Percentiles rank a stretch among this genome's conserved stretches.
Conservation (phyloP, 92 coral and sea anemone genomes). For the Porites lobata region DNA sequence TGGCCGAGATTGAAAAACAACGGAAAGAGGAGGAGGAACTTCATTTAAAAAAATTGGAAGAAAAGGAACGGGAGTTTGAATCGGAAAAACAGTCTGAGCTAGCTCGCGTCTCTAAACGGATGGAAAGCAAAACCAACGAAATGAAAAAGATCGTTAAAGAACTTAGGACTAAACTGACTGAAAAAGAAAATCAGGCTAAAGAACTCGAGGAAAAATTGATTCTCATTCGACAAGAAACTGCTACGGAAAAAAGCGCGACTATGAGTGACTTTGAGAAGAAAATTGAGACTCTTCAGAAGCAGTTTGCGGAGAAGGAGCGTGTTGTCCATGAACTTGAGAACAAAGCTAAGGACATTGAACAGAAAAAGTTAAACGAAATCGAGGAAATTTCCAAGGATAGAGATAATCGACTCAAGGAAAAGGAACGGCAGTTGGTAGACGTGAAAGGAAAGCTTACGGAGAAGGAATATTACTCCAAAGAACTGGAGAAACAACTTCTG, state of each 20-base stretch:
- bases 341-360: constrained; percentile 52
- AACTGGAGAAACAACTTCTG: constrained; percentile 84
- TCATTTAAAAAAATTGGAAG: constrained; percentile 69
- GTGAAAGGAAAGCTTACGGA: constrained; percentile 89
- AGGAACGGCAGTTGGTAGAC: constrained; percentile 85
- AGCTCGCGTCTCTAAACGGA: constrained; percentile 89
- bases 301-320: constrained; percentile 70
- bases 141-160: constrained; percentile 99
- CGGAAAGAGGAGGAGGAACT: constrained; percentile 76
- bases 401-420: constrained; percentile 80
- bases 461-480: constrained; percentile 91
- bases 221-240: constrained; percentile 46
- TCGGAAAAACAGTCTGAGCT: constrained; percentile 93
- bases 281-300: constrained; percentile 65
- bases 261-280: constrained; percentile 68
- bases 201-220: constrained; percentile 84
- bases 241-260: constrained; percentile 72
- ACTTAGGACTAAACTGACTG: constrained; percentile 85
- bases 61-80: constrained; percentile 81
- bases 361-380: constrained; percentile 63
- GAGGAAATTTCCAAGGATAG: constrained; percentile 62
- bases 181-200: constrained; percentile 84
- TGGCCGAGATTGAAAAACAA: constrained; percentile 80
- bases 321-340: constrained; percentile 60
- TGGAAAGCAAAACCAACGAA: constrained; percentile 92